Base-by-base conservation (phyloP, 2,113 vertebrate genomes). In the Climacteris rufus region DNA sequence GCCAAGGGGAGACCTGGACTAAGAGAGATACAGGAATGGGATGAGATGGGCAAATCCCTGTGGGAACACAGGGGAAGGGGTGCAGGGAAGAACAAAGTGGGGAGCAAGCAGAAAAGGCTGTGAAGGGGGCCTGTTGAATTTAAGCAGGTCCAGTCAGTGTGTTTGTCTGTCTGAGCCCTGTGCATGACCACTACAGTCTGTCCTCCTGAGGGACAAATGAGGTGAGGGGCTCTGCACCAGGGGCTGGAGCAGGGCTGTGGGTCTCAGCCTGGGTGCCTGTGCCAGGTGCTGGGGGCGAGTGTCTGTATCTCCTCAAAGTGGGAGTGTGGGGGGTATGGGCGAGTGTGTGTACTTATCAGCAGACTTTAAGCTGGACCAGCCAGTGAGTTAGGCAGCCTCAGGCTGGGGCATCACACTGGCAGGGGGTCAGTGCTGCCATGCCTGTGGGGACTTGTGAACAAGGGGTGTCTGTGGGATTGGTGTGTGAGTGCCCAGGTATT, bases 111-210 rank as follows among this genome's bases (percentile, higher is more conserved):
- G 70, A 59, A 83, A 69, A 25, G 6, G 20, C 24, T 65, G 8
- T 37, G 53, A 68, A 86, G 30, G n/a, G 15, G 4, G 12, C 14
- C 13, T 7, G 37, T 30, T 1, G 1, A 45, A 77, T 37, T 19
- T 27, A 78, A 82, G 47, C 0, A 0, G 10, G 10, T 56, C 10
- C 1, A 2, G 24, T 30, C 35, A 60, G 13, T 30, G 40, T 3
- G 2, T 44, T n/a, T 65, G 25, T 30, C 37, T 57, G 49, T 15
- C 82, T 69, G 35, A 83, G 39, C 13, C 39, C 61, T 50, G 27
- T 2, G 2, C 22, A 10, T 15, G 33, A 20, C 15, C 22, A 16
- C 72, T 16, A 28, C 13, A 63, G 25, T 10, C 25, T 42, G 70
- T 40, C 42, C 70, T 40, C 61, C 9, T 27, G 7, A 25, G 11